phyloP scores from a whole-genome alignment of 2,888 invertebrate species.

The Agapetus fuscipes region DNA sequence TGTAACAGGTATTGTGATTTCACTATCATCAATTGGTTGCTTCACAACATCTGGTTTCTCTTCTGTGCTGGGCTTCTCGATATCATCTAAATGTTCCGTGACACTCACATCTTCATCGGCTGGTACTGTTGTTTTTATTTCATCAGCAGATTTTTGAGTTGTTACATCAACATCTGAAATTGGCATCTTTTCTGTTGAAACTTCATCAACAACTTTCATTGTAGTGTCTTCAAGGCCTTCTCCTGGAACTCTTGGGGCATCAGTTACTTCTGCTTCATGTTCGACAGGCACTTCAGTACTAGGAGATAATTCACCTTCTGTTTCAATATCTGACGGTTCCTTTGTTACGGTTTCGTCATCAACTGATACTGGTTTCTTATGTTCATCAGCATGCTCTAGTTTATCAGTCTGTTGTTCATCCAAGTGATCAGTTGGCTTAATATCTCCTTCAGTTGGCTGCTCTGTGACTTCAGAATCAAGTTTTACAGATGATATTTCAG shows the following conservation, averaged over 20 bases:
- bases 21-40: slow-evolving; percentile 3
- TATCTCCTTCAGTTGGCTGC: slow-evolving; percentile 5
- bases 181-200: background rate
- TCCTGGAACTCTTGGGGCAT: slow-evolving; percentile 2
- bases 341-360: slow-evolving; percentile 8
- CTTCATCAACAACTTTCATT: slow-evolving; percentile 6
- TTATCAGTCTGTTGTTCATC: slow-evolving; percentile 3
- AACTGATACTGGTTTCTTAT: background rate
- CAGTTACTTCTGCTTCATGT: slow-evolving; percentile 10
- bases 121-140: slow-evolving; percentile 11
- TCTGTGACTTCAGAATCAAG: slow-evolving; percentile 3
- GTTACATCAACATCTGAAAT: slow-evolving; percentile 14
- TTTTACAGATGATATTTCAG: slow-evolving; percentile 4
- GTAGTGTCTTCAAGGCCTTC: slow-evolving; percentile 9
- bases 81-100: slow-evolving; percentile 4
- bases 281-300: slow-evolving; percentile 2
- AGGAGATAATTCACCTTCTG: slow-evolving; percentile 9
- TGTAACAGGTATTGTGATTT: slow-evolving; percentile 3
- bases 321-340: slow-evolving; percentile 1
- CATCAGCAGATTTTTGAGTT: slow-evolving; percentile 11
- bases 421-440: slow-evolving; percentile 2
- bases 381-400: slow-evolving; percentile 5
- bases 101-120: too few relatives aligned
- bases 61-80: background rate
- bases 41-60: too few relatives aligned